Base-by-base conservation (phyloP, 1,140 invertebrate genomes). In the Drosophila littoralis region DNA sequence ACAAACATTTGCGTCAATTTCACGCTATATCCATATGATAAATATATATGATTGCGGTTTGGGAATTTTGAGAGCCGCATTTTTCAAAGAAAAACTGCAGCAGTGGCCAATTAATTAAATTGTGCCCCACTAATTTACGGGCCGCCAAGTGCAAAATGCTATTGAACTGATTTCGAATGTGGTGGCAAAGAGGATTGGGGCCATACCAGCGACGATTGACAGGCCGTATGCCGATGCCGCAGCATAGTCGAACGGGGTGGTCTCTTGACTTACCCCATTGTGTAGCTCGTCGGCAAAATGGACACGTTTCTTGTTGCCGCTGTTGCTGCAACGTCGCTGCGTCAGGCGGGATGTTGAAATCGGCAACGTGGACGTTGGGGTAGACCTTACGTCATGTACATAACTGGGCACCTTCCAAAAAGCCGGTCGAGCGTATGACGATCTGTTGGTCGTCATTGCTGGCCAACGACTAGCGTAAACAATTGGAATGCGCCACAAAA, bases 361-460 rank as follows among this genome's bases (percentile, higher is more conserved):
- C 1, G 57, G 9, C 10, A 35, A 7, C n/a, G 75, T 32, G 51
- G 51, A 13, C 35, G 43, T n/a, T 28, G 68, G 22, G 22, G 33
- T 17, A 7, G 50, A 48, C 10, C 36, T 50, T 9, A 36, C 51
- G 48, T 73, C 60, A 63, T 60, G 45, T 45, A 92, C 85, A 65
- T 93, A 93, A 71, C 93, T 92, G 9, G 93, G 93, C 60, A 94
- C 91, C 66, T 93, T 93, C 94, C 94, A 95, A 91, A 95, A 95
- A 45, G 94, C 93, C 63, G 94, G 94, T 77, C 94, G 93, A 83
- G 94, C 93, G 84, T 94, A 95, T 92, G 94, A 79, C 70, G 84
- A 84, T 89, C 81, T 84, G 84, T 74, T 80, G 80, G 83, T 88
- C 83, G 83, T 88, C 83, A 88, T 88, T 83, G 85, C 84, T 88